Evolutionary conservation across 1,140 invertebrate genomes (phyloP), one percentile per base, ranked within the genome.

Genomic region (Brachionus sp.): DNA sequence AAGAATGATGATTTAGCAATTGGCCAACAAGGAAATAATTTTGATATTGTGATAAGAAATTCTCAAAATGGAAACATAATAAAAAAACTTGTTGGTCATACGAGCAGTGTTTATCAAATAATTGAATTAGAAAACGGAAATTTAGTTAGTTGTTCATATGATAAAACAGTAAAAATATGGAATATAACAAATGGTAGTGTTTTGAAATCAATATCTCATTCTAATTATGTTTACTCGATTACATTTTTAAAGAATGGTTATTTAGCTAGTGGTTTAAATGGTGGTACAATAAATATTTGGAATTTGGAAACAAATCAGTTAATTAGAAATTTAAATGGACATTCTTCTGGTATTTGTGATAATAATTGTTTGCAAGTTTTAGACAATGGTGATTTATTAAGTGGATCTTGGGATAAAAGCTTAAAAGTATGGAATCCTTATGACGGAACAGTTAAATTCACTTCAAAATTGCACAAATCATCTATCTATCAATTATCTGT

Each of bases 161-260:
- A 66, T 66, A 29, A 33, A 35, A 66, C 23, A 33, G 64, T 66
- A 2, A 66, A 66, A 66, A 13, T 66, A 66, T 66, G 64, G 64
- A 66, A 66, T 33, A 33, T 66, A 12, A 12, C 33, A 66, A 33
- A 66, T n/a, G 29, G 64, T 33, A 35, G 3, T 66, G 5, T 66
- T 5, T 12, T 66, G 5, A 25, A 13, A 33, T 33, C 12, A n/a
- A n/a, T 66, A 33, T 2, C 23, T 25, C 64, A 66, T 13, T 6
- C 64, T 12, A n/a, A 66, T 5, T n/a, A 7, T 33, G 64, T 66
- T 35, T 29, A 35, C 2, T 66, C 64, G n/a, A 35, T 66, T 33
- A n/a, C 64, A n/a, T 35, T 66, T 12, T 66, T 66, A 35, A 33
- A 33, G n/a, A 66, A 66, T 66, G 64, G 64, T 66, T n/a, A n/a